Base-by-base conservation (phyloP, 2,888 invertebrate genomes). In the Xylophagus ater region DNA sequence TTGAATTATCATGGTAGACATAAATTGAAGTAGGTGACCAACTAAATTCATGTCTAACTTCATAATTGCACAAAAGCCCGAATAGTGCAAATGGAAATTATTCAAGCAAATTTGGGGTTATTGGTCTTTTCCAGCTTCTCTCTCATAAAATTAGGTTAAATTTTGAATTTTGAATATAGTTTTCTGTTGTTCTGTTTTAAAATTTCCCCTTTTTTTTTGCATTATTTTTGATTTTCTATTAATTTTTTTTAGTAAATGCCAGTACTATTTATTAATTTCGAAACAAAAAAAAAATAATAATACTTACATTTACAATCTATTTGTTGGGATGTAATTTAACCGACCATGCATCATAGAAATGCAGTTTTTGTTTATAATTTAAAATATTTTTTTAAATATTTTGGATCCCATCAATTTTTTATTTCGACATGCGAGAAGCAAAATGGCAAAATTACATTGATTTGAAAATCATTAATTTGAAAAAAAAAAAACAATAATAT, bases 231-330 rank as follows among this genome's bases (percentile, higher is more conserved):
- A 30, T 40, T 42, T 41, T 24, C 8, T 31, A 32, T 41, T 34
- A 20, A 8, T 12, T 32, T 32, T 19, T 30, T 8, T 14, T 20
- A 15, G 32, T 36, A 25, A 33, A 33, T 34, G 34, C 37, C 31
- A 37, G 31, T 38, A 42, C 42, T 42, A 42, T 26, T 42, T 34
- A 35, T 30, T 35, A 19, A 31, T 33, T 37, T 31, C 20, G 17
- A 36, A 33, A 32, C 24, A 41, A 32, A 30, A 30, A 18, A 34
- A 34, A 34, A 24, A 23, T 43, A 32, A 41, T 43, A 42, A 49
- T 52, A 52, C 52, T 52, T 52, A 52, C 52, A 50, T 52, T 52
- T 47, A 52, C 50, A 50, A 51, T 49, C 52, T 52, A 51, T n/a
- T n/a, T 49, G 42, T 49, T 46, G 46, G 50, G 42, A 45, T 41